Base-by-base conservation (phyloP, 2,113 vertebrate genomes). In the Dendrocopos noguchii region DNA sequence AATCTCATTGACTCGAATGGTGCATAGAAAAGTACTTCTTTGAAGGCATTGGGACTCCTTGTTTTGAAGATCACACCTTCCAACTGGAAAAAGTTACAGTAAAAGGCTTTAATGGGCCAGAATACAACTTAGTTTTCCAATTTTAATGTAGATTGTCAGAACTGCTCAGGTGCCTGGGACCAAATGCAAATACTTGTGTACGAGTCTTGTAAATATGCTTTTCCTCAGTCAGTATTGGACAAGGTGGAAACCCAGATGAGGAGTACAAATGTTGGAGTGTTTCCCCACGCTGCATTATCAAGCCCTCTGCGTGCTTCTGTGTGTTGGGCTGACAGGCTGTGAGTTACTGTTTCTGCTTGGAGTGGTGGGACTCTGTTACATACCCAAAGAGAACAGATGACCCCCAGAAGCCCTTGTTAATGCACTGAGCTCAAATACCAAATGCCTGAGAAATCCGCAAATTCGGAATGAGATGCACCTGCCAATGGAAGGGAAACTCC, bases 151-250 rank as follows among this genome's bases (percentile, higher is more conserved):
- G 46, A 21, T 64, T 75, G 56, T 90, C 72, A 72, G 17, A 78
- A 74, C 81, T 88, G 42, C 89, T 74, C 61, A 87, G 92, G 84
- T 95, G 65, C 68, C 80, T 96, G 80, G 95, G 95, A 97, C 95
- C 94, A 97, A 97, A 96, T 61, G n/a, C 90, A 84, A 77, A 52
- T 68, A 33, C 66, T 53, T 85, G 47, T 55, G 59, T 60, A 11
- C 1, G 29, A 89, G 39, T 80, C 80, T 84, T 78, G 93, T 77
- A 22, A 93, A 34, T 79, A 44, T 8, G 4, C 61, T 80, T 86
- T 77, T 56, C 24, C 20, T 85, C 74, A 55, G 2, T 59, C 84
- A 68, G 67, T 91, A 46, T 78, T 74, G 63, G 76, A 74, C 86
- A n/a, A 16, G 1, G 1, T 77, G 73, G 55, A 84, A 87, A 52